Conservation (phyloP, 2,888 invertebrate genomes). For the Argynnis bischoffii region DNA sequence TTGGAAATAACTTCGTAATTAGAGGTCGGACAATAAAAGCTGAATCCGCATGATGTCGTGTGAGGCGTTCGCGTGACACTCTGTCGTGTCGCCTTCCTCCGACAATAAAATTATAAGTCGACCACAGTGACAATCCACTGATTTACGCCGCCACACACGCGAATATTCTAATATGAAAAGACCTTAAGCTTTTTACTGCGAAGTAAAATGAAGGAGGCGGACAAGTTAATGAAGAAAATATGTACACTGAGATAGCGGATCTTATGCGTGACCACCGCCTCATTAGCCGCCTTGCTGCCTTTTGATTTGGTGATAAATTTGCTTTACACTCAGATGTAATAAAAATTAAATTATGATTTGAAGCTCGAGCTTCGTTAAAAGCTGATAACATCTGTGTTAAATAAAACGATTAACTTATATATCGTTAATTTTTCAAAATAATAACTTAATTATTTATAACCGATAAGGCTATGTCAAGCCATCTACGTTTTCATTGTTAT, state of each 20-base stretch:
- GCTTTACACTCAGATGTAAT: slow-evolving; percentile 42
- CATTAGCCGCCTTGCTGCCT: slow-evolving; percentile 51
- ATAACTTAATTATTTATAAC: neutral
- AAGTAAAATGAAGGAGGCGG: slow-evolving; percentile 66
- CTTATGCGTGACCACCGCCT: slow-evolving; percentile 60
- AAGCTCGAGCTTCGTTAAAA: slow-evolving; percentile 39
- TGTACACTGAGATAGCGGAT: slow-evolving; percentile 65
- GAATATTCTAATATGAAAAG: slow-evolving; percentile 76
- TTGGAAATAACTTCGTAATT: slow-evolving; percentile 70
- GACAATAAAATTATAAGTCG: slow-evolving; percentile 82
- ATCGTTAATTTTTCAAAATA: slow-evolving; percentile 13
- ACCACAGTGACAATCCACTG: slow-evolving; percentile 81
- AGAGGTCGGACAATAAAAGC: slow-evolving; percentile 73
- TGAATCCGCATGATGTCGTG: slow-evolving; percentile 63
- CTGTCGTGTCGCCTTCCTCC: slow-evolving; percentile 76
- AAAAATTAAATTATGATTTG: slow-evolving; percentile 43
- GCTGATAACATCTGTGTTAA: slow-evolving; percentile 35
- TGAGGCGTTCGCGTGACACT: slow-evolving; percentile 66
- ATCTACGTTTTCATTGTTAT: neutral
- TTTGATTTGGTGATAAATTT: slow-evolving; percentile 44
- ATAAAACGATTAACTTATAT: slow-evolving; percentile 23
- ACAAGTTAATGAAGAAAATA: slow-evolving; percentile 77
- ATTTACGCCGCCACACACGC: slow-evolving; percentile 80
- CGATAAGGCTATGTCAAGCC: neutral
- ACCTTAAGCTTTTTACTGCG: slow-evolving; percentile 67